Percentiles rank a stretch among this genome's conserved stretches.
These are phyloP conservation scores for Agonopterix heracliana DNA, from an alignment of 2,888 invertebrate genomes.

Conservation along the genomic window DNA sequence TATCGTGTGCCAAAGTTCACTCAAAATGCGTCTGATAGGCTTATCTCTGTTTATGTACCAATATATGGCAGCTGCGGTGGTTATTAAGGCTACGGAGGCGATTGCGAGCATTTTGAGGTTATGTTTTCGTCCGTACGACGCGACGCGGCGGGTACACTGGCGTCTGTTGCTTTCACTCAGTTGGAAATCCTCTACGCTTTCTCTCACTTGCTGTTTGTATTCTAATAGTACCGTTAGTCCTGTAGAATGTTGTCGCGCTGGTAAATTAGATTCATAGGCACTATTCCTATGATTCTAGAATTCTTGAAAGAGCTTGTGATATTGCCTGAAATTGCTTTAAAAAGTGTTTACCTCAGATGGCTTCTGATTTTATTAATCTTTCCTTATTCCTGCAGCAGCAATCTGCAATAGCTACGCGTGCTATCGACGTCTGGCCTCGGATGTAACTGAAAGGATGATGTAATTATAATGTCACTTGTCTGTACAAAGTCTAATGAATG, in stretches of 20 bases:
- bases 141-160: constrained; percentile 50
- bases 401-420: constrained; percentile 23
- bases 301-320: too few species aligned
- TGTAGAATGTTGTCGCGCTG: constrained; percentile 14
- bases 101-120: constrained; percentile 59
- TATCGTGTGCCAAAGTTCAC: constrained; percentile 70
- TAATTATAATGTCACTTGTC: constrained; percentile 23
- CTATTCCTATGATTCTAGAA: not conserved
- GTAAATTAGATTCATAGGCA: not conserved
- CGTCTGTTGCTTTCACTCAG: constrained; percentile 59
- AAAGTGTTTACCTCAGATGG: not conserved
- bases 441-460: constrained; percentile 25
- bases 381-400: not conserved
- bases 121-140: constrained; percentile 47
- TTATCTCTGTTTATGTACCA: constrained; percentile 74
- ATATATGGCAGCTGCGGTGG: constrained; percentile 46
- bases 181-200: constrained; percentile 65
- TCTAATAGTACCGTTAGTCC: constrained; percentile 60
- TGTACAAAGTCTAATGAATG: not conserved
- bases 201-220: constrained; percentile 53
- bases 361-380: not conserved
- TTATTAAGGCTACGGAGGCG: constrained; percentile 39
- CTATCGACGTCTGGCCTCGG: constrained; percentile 34
- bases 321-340: too few species aligned
- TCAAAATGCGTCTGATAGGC: constrained; percentile 65